These are phyloP conservation scores for Setipinna tenuifilis DNA, from an alignment of 2,797 vertebrate genomes.

Conservation along the genomic window DNA sequence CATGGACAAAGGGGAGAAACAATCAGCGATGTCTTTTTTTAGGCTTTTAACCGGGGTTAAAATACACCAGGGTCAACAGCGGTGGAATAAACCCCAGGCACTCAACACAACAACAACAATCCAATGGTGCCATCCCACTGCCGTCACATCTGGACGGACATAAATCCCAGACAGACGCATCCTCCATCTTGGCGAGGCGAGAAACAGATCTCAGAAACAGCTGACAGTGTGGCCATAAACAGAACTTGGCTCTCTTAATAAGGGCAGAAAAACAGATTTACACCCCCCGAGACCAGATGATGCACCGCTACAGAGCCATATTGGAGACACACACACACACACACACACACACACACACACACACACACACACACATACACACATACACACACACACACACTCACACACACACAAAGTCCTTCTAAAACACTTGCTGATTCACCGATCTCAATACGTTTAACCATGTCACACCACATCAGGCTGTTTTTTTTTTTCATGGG, in stretches of 20 bases:
- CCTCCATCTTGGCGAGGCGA: not conserved
- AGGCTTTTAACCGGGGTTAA: not conserved
- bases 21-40: not conserved
- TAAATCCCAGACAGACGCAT: not conserved
- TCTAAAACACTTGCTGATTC: not conserved
- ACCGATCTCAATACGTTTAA: not conserved
- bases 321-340: not conserved
- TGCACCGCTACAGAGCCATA: not conserved
- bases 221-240: not conserved
- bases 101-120: not conserved
- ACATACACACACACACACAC: not conserved
- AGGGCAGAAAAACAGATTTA: not conserved
- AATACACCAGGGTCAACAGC: not conserved
- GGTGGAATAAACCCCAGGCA: not conserved
- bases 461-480: not conserved
- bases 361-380: not conserved
- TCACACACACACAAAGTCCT: not conserved
- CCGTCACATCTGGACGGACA: not conserved
- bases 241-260: slow-evolving; percentile 10
- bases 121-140: not conserved
- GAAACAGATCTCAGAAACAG: not conserved
- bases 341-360: not conserved
- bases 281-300: not conserved
- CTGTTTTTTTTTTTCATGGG: not conserved
- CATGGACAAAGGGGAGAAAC: not conserved